Base-by-base conservation (phyloP, 2,888 invertebrate genomes). In the Parnassius mnemosyne region DNA sequence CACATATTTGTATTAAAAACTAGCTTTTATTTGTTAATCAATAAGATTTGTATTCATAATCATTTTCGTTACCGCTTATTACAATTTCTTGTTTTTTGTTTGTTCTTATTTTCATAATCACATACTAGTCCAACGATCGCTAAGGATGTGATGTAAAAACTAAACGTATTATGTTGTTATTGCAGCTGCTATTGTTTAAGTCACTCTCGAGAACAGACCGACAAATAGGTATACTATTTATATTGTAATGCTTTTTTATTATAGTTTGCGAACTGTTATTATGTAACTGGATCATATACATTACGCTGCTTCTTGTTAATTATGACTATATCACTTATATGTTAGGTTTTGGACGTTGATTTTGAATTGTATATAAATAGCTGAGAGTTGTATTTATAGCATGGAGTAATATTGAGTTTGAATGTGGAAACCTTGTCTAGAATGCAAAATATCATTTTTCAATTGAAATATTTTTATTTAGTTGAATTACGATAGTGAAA, bases 131-230 rank as follows among this genome's bases (percentile, higher is more conserved):
- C 34, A 34, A 57, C 13, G 7, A 43, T 20, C 10, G 49, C n/a
- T 61, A 47, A 60, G 65, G 57, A 55, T 63, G 53, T 68, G 66
- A 70, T 78, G 76, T 82, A 78, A 74, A 77, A 74, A 87, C 80
- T 87, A 85, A 87, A 87, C 66, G 54, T 68, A 69, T 68, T 74
- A 77, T 80, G 74, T 89, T 89, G 73, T 84, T 72, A 76, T 91
- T 91, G 77, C 91, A 91, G 91, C 90, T 91, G 91, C 90, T 91
- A 90, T 91, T 91, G 91, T 78, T 88, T 91, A 89, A 91, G 89
- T 87, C 91, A 91, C 89, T 85, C 89, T 75, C 84, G 84, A 87
- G 89, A 89, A 83, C 86, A 81, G 71, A 83, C 80, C 89, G 75
- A 76, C 80, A 85, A 90, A 89, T 91, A 91, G 91, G 91, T 91